Conservation (phyloP, 2,113 vertebrate genomes). For the Lagopus leucura region DNA sequence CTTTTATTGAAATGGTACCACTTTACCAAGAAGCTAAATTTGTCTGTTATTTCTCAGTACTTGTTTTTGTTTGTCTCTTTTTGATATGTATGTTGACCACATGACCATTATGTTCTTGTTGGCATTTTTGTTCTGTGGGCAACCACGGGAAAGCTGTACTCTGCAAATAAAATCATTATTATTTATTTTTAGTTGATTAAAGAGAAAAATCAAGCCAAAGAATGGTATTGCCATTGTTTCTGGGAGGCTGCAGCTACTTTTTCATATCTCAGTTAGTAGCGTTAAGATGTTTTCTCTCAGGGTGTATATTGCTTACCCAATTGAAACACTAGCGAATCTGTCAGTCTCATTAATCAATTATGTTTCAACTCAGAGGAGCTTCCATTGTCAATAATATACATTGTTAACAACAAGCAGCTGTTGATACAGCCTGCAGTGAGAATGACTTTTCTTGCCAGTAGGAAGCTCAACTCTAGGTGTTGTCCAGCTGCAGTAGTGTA, state of each 20-base stretch:
- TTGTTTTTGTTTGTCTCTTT: not conserved
- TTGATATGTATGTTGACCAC: not conserved
- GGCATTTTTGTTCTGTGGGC: not conserved
- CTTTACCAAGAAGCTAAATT: not conserved
- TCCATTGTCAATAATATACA: not conserved
- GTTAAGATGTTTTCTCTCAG: constrained; percentile 9
- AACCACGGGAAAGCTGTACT: not conserved
- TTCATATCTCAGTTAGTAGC: not conserved
- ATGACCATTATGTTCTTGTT: not conserved
- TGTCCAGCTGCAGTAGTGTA: not conserved
- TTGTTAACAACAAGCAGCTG: not conserved
- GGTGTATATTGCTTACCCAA: not conserved
- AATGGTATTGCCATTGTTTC: not conserved
- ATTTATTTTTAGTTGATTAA: not conserved
- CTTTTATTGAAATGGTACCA: not conserved
- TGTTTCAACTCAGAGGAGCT: not conserved
- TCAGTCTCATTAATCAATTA: not conserved
- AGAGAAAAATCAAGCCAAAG: not conserved
- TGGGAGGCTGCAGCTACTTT: not conserved
- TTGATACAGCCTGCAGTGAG: not conserved
- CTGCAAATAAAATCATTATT: not conserved
- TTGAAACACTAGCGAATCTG: not conserved
- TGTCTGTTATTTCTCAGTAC: not conserved
- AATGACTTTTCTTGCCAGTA: not conserved
- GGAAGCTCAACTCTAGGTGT: not conserved